phyloP scores from a whole-genome alignment of 2,113 vertebrate species.

The Siniperca knerii region DNA sequence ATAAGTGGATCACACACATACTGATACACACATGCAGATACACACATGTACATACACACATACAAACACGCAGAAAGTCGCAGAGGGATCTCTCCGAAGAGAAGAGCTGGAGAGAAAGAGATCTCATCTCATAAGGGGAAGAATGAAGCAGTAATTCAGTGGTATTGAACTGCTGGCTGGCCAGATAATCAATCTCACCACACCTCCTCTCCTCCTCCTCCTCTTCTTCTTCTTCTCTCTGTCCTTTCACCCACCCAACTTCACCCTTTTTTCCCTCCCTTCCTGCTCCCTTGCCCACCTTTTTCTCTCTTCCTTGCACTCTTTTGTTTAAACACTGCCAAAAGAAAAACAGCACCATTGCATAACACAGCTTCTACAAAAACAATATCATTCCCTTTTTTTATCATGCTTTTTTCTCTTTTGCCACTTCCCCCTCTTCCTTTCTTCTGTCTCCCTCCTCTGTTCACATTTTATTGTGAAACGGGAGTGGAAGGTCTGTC shows the following conservation, averaged over 20 bases:
- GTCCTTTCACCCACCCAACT: constrained; percentile 52
- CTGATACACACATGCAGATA: constrained; percentile 86
- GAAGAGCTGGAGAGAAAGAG: constrained; percentile 62
- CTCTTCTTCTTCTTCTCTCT: constrained; percentile 30
- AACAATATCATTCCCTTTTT: not conserved
- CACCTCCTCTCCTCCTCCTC: constrained; percentile 66
- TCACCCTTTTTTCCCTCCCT: constrained; percentile 2
- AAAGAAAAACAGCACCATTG: constrained; percentile 25
- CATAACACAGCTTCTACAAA: constrained; percentile 9
- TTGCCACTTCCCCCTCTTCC: not conserved
- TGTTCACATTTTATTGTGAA: constrained; percentile 85
- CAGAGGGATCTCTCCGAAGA: constrained; percentile 67
- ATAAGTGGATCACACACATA: constrained; percentile 71
- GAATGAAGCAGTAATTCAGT: constrained; percentile 99
- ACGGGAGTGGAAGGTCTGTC: constrained; percentile 85
- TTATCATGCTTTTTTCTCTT: not conserved
- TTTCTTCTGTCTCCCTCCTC: constrained; percentile 32
- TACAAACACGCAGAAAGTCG: constrained; percentile 74
- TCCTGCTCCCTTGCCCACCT: constrained; percentile 69
- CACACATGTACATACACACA: constrained; percentile 53
- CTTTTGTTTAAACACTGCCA: constrained; percentile 18
- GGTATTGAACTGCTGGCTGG: constrained; percentile 92
- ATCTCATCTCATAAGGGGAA: constrained; percentile 98
- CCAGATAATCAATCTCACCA: constrained; percentile 90
- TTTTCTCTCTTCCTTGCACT: not conserved